A percentile compares a stretch with the other conserved stretches of the same genome.
These are phyloP conservation scores for Cyclophora albipunctata DNA, from an alignment of 2,888 invertebrate species.

Conservation along the genomic window DNA sequence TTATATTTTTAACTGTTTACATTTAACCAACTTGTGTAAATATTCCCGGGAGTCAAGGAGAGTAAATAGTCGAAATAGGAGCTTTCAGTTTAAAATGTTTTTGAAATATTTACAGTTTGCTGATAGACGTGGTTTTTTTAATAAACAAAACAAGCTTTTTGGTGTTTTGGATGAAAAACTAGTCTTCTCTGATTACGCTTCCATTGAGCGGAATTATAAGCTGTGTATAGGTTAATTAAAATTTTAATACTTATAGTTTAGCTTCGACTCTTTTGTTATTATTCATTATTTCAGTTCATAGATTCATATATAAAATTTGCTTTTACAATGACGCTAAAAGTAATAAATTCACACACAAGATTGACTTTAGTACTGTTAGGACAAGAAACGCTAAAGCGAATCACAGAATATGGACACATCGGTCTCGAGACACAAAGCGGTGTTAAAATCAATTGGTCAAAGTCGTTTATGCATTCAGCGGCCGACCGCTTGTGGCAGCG, in stretches of 20 bases:
- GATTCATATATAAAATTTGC: too few species aligned
- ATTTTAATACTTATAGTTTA: too few species aligned
- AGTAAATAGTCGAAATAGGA: slow-evolving; percentile 29
- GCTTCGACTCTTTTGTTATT: too few species aligned
- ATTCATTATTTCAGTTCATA: too few species aligned
- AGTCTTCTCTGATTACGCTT: too few species aligned
- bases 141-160: slow-evolving; percentile 25
- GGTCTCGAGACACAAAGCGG: slow-evolving; percentile 41
- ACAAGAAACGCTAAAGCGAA: too few species aligned
- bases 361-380: too few species aligned
- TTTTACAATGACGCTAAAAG: too few species aligned
- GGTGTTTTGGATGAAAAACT: slow-evolving; percentile 1
- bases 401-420: slow-evolving; percentile 9
- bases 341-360: too few species aligned
- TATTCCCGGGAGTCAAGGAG: slow-evolving; percentile 36
- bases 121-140: slow-evolving; percentile 17
- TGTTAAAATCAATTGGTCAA: slow-evolving; percentile 70
- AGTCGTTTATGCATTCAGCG: slow-evolving; percentile 58
- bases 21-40: slow-evolving; percentile 45
- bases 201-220: too few species aligned
- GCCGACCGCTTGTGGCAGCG: slow-evolving; percentile 37
- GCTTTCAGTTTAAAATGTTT: slow-evolving; percentile 27
- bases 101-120: slow-evolving; percentile 21
- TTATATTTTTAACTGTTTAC: slow-evolving; percentile 59
- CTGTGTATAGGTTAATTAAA: too few species aligned